Evolutionary conservation across 2,888 invertebrate species (phyloP).

Genomic region (Aporophyla nigra): DNA sequence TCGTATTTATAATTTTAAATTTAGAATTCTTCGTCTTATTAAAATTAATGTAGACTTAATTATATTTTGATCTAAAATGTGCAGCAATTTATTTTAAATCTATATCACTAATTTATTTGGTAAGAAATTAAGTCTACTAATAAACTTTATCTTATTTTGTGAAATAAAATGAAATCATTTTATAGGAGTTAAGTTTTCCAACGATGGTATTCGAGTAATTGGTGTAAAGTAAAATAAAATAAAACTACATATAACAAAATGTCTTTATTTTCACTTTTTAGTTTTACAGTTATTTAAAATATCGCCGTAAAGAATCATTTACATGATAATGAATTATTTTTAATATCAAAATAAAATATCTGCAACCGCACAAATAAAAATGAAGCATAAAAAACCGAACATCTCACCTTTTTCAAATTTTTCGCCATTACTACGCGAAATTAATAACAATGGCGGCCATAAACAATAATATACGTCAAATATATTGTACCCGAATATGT

Average conservation of each 20-base stretch:
- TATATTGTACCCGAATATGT: slow-evolving; percentile 73
- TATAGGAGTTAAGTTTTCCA: neutral
- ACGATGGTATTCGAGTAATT: neutral
- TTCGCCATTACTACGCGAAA: slow-evolving; percentile 51
- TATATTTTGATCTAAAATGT: slow-evolving; percentile 25
- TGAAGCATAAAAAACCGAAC: slow-evolving; percentile 19
- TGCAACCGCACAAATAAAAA: slow-evolving; percentile 7
- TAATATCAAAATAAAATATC: slow-evolving; percentile 9
- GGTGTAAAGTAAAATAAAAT: neutral
- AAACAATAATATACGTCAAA: slow-evolving; percentile 68
- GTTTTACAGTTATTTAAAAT: slow-evolving; percentile 1
- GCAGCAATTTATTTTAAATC: neutral
- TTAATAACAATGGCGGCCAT: slow-evolving; percentile 61
- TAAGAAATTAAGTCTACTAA: neutral
- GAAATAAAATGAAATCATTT: neutral
- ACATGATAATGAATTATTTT: slow-evolving; percentile 3
- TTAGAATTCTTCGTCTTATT: slow-evolving; percentile 7
- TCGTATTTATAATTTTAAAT: neutral
- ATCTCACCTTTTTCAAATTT: slow-evolving; percentile 23
- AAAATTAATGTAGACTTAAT: slow-evolving; percentile 29
- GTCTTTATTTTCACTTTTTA: slow-evolving; percentile 5
- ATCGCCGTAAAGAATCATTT: neutral
- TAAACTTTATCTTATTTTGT: neutral
- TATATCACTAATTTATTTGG: neutral
- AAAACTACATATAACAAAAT: neutral